Evolutionary conservation across 2,888 invertebrate genomes (phyloP).

Genomic region (Lumbricus terrestris): DNA sequence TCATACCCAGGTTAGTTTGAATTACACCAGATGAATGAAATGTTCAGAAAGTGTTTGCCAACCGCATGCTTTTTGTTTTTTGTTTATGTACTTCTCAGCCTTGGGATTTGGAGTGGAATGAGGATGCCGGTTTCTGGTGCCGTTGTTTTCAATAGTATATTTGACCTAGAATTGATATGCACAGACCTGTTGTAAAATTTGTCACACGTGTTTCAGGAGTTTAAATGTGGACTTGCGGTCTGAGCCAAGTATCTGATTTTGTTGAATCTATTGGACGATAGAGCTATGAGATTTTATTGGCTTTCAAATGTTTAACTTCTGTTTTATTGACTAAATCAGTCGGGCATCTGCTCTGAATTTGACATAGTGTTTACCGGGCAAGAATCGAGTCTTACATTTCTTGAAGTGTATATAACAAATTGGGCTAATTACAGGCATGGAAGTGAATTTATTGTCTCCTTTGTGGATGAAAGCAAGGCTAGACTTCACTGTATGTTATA

Average conservation of each 20-base stretch:
- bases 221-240: background rate
- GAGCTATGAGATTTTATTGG: background rate
- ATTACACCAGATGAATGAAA: background rate
- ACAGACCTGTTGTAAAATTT: background rate
- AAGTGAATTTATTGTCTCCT: background rate
- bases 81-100: background rate
- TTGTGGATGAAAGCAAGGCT: background rate
- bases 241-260: background rate
- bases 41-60: background rate
- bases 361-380: background rate
- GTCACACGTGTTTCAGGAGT: background rate
- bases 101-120: background rate
- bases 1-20: constrained; percentile 18
- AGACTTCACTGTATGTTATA: background rate
- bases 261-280: background rate
- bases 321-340: background rate
- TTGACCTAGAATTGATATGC: background rate
- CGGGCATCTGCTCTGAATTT: background rate
- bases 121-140: background rate
- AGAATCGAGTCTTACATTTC: background rate
- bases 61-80: background rate
- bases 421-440: background rate
- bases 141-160: background rate
- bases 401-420: background rate
- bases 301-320: background rate